Base-by-base conservation (phyloP, 2,797 vertebrate species). In the Otolemur crassicaudatus region DNA sequence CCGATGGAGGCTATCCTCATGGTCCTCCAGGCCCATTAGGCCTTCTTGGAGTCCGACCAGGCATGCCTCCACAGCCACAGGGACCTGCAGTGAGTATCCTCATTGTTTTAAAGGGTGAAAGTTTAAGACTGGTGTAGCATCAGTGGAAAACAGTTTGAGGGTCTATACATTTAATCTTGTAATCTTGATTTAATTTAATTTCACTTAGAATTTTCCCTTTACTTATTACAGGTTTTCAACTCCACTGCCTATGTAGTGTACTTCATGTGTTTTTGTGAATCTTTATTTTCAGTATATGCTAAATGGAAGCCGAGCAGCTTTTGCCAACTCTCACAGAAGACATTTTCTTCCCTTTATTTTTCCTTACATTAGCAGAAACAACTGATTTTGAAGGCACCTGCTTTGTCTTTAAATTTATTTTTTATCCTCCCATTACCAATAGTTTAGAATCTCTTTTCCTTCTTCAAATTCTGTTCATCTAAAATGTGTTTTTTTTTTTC, bases 1-100 rank as follows among this genome's bases (percentile, higher is more conserved):
- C 99, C 7, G 99, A 99, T n/a, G 99, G 99, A 85, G 99, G 99
- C 22, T 99, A 99, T 98, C 99, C 99, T 70, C 99, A 99, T 92
- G 99, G 99, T 9, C 99, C 99, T 89, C 99, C 99, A 1, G 99
- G 99, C 23, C 99, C 99, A 1, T 98, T 99, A 3, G 99, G 99
- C 77, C 98, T 99, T 14, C 98, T 99, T 27, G 99, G 99, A 79
- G 99, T 99, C 85, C 99, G 99, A 84, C 99, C 99, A 61, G 99
- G 99, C 97, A 99, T 99, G 99, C 99, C 99, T 79, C 98, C 99
- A 94, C 99, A 99, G 97, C 99, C 99, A 1, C 99, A 99, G 98
- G 99, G 99, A 63, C 99, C 99, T 95, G 98, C 99, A 98, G 99
- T 99, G 98, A 98, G 99, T 98, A 92, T 97, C 73, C 73, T 69